These are phyloP conservation scores for Salvelinus namaycush DNA, from an alignment of 2,113 vertebrate species.

Conservation along the genomic window DNA sequence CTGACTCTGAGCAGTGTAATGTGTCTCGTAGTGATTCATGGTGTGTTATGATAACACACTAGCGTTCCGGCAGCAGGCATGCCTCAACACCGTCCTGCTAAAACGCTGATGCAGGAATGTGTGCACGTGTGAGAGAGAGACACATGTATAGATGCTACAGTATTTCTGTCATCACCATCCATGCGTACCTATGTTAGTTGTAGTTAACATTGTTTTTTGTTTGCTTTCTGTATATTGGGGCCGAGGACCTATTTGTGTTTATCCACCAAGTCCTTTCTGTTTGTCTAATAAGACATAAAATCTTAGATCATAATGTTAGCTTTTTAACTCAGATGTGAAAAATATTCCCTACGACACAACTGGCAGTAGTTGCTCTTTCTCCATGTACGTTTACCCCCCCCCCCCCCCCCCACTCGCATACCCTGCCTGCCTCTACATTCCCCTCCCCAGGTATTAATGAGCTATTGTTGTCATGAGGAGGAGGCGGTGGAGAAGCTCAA, in stretches of 20 bases:
- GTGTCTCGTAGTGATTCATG: conserved; percentile 10
- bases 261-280: too few relatives aligned
- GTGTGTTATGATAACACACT: conserved; percentile 41
- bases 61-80: conserved; percentile 36
- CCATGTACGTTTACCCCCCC: not conserved
- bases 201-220: not conserved
- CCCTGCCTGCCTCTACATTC: conserved; percentile 43
- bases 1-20: not conserved
- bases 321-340: too few relatives aligned
- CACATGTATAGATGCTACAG: too few relatives aligned
- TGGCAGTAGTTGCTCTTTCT: too few relatives aligned
- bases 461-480: conserved; percentile 66
- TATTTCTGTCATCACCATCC: conserved; percentile 6
- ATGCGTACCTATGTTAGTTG: not conserved
- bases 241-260: too few relatives aligned
- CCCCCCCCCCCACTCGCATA: not conserved
- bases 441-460: conserved; percentile 35
- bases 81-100: conserved; percentile 39
- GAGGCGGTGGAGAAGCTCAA: conserved; percentile 48
- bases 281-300: too few relatives aligned
- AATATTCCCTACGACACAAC: too few relatives aligned
- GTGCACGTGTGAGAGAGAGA: conserved; percentile 6
- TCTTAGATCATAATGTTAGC: too few relatives aligned
- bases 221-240: not conserved
- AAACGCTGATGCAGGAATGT: conserved; percentile 36